A percentile compares a stretch with the other conserved stretches of the same genome.
These are phyloP conservation scores for Lasiurus borealis DNA, from an alignment of 2,113 vertebrate genomes.

Conservation along the genomic window DNA sequence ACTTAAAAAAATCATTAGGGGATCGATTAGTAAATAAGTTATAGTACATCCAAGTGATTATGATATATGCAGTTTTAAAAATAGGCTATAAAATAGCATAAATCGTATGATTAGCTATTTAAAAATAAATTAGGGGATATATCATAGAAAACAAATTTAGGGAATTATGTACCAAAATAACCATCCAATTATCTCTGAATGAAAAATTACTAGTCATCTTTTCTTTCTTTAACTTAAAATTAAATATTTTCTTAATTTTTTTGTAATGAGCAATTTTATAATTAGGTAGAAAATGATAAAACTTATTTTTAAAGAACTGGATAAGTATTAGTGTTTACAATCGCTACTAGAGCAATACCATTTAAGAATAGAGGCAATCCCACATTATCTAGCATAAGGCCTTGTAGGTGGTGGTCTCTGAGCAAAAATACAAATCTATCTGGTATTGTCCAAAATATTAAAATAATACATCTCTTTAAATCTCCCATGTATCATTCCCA, in stretches of 20 bases:
- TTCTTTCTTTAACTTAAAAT: constrained; percentile 45
- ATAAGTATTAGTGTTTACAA: not conserved
- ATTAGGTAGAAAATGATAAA: not conserved
- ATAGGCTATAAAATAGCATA: not conserved
- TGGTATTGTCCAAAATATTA: constrained; percentile 14
- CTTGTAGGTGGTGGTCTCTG: not conserved
- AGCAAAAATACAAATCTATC: constrained; percentile 9
- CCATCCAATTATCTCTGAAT: not conserved
- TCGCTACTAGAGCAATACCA: not conserved
- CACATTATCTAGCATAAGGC: not conserved
- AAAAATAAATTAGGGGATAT: not conserved
- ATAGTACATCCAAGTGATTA: not conserved
- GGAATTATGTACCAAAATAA: not conserved
- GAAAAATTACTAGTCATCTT: constrained; percentile 2
- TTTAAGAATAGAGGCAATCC: constrained; percentile 8
- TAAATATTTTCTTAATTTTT: not conserved
- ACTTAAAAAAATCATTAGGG: not conserved
- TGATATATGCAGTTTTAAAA: constrained; percentile 52
- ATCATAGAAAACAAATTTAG: constrained; percentile 9
- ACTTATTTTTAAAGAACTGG: not conserved
- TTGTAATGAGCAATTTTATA: not conserved
- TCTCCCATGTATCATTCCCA: not conserved
- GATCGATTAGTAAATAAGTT: not conserved
- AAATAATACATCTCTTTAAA: constrained; percentile 16
- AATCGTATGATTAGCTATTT: not conserved